Evolutionary conservation across 35 echinoderm and acorn worm genomes (phyloP).

Genomic region (Apostichopus parvimensis): DNA sequence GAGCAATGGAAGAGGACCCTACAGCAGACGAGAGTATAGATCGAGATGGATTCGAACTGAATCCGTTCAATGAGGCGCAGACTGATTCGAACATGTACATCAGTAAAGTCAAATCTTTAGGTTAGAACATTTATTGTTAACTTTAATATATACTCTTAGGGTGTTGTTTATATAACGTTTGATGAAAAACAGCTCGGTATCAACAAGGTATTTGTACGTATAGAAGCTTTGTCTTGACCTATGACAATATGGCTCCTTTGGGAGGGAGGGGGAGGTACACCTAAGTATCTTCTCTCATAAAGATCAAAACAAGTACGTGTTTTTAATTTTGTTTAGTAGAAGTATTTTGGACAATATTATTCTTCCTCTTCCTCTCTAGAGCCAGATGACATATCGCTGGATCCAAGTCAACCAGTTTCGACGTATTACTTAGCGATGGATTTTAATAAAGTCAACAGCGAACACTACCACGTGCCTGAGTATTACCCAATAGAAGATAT

Average conservation of each 20-base stretch:
- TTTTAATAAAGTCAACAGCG: constrained; percentile 82
- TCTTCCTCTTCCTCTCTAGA: constrained; percentile 45
- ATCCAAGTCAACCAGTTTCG: constrained; percentile 17
- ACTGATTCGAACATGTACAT: constrained; percentile 62
- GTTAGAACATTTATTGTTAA: constrained; percentile 37
- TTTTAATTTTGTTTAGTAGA: no score
- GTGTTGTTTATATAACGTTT: no score
- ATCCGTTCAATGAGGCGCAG: constrained; percentile 66
- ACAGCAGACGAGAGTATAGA: constrained; percentile 48
- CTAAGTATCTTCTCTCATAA: no score
- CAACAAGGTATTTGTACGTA: no score
- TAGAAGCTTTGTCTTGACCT: no score
- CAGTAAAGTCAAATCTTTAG: constrained; percentile 55
- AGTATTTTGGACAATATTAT: neutral
- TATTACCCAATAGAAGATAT: constrained; percentile 82
- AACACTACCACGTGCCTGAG: constrained; percentile 75
- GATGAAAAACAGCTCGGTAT: no score
- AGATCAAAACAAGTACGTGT: no score
- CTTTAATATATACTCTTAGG: neutral
- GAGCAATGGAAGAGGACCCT: constrained; percentile 64
- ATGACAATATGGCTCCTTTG: no score
- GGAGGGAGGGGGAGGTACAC: no score
- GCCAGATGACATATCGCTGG: constrained; percentile 49
- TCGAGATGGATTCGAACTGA: constrained; percentile 62
- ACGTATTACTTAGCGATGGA: constrained; percentile 66